Evolutionary conservation across 2,888 invertebrate genomes (phyloP).

Genomic region (Ceratothoa steindachneri): DNA sequence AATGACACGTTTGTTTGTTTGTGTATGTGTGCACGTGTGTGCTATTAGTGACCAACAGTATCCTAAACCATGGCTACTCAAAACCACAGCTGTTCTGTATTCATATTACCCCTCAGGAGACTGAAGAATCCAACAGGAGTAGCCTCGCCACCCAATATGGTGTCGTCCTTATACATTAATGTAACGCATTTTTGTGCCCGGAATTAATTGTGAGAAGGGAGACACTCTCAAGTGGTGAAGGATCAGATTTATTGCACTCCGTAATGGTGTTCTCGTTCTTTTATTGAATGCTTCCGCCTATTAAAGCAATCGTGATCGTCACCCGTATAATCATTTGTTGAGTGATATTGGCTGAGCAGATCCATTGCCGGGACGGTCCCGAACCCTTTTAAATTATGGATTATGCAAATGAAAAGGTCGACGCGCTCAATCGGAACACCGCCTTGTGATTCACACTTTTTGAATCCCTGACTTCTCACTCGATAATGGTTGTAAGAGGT

Average conservation of each 20-base stretch:
- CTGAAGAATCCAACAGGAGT: no score
- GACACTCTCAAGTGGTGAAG: not conserved
- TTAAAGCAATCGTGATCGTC: constrained; percentile 5
- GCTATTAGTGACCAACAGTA: no score
- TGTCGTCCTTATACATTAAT: not conserved
- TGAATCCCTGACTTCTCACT: not conserved
- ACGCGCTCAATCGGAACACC: not conserved
- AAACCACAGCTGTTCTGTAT: no score
- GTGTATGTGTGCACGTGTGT: no score
- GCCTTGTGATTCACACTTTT: not conserved
- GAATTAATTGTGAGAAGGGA: not conserved
- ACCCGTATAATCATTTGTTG: constrained; percentile 11
- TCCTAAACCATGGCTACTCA: no score
- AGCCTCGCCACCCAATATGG: no score
- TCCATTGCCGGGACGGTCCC: not conserved
- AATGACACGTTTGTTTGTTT: no score
- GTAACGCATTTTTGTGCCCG: not conserved
- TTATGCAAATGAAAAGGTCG: constrained; percentile 5
- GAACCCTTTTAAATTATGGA: constrained; percentile 12
- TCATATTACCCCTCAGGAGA: no score
- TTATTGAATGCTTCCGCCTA: constrained; percentile 6
- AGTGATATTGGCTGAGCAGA: constrained; percentile 5
- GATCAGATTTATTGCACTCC: constrained; percentile 9
- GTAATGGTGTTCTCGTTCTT: constrained; percentile 5
- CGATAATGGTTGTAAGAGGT: not conserved